Conservation (phyloP, 2,888 invertebrate species). For the Boloria euphrosyne region DNA sequence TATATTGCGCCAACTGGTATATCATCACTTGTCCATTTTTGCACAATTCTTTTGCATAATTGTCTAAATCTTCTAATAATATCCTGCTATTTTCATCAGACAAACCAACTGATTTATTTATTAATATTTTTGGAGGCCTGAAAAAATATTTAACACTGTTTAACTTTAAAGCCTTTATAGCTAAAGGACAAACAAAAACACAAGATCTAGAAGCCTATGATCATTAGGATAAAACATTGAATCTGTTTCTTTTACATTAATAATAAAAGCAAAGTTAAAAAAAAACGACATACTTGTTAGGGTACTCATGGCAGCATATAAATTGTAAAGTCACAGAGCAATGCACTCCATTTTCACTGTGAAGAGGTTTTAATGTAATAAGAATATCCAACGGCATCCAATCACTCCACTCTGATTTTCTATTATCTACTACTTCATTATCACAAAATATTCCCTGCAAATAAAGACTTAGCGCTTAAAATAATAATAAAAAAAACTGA, state of each 20-base stretch:
- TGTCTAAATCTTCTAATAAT: constrained; percentile 83
- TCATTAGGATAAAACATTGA: too few relatives aligned
- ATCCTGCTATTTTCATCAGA: constrained; percentile 86
- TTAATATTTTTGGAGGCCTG: constrained; percentile 86
- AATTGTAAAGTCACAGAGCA: constrained; percentile 89
- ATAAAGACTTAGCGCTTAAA: constrained; percentile 12
- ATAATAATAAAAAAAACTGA: too few relatives aligned
- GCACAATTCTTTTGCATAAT: constrained; percentile 79
- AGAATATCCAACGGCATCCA: constrained; percentile 90
- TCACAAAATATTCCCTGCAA: constrained; percentile 88
- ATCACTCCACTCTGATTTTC: constrained; percentile 83
- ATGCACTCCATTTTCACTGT: constrained; percentile 87
- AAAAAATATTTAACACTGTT: constrained; percentile 42
- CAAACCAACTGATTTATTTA: constrained; percentile 90
- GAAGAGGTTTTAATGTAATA: constrained; percentile 88
- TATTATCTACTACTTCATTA: constrained; percentile 85
- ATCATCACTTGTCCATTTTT: constrained; percentile 91
- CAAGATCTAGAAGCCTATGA: too few relatives aligned
- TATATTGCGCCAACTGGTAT: constrained; percentile 89
- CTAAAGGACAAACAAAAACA: too few relatives aligned
- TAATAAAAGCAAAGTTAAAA: constrained; percentile 2
- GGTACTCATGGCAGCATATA: constrained; percentile 89
- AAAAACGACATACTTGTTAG: constrained; percentile 85
- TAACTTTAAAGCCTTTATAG: too few relatives aligned
- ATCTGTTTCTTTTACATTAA: not conserved